A percentile compares a stretch with the other conserved stretches of the same genome.
Conservation (phyloP, 2,113 vertebrate genomes). For the Gnathonemus echidnorhynchus region DNA sequence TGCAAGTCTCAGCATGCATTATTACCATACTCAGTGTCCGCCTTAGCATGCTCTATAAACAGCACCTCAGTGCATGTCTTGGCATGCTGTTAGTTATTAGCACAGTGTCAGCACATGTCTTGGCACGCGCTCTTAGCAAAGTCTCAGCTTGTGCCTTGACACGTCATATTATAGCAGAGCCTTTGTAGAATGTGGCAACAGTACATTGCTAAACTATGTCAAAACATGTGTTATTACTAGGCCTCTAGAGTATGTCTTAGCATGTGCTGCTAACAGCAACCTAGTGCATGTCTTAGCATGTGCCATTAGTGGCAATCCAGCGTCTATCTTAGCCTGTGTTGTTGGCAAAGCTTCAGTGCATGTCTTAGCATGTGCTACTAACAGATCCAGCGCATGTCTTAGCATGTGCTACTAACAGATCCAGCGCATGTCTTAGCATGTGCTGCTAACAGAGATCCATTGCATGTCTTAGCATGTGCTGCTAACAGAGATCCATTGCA, state of each 20-base stretch:
- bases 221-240: not conserved
- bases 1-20: slow-evolving; percentile 6
- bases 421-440: not conserved
- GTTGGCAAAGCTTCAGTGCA: not conserved
- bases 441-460: not conserved
- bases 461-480: not conserved
- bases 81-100: not conserved
- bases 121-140: not conserved
- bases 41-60: not conserved
- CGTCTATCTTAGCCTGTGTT: not conserved
- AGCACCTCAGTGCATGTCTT: not conserved
- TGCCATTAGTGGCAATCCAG: not conserved
- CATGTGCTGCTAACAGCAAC: not conserved
- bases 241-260: not conserved
- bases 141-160: not conserved
- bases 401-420: not conserved
- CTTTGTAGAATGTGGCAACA: not conserved
- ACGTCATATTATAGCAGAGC: not conserved
- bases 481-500: not conserved
- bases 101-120: not conserved
- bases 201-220: not conserved
- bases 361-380: not conserved
- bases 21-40: not conserved
- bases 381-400: not conserved
- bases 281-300: not conserved